phyloP scores from a whole-genome alignment of 2,113 vertebrate species.

The Porphyrio hochstetteri region DNA sequence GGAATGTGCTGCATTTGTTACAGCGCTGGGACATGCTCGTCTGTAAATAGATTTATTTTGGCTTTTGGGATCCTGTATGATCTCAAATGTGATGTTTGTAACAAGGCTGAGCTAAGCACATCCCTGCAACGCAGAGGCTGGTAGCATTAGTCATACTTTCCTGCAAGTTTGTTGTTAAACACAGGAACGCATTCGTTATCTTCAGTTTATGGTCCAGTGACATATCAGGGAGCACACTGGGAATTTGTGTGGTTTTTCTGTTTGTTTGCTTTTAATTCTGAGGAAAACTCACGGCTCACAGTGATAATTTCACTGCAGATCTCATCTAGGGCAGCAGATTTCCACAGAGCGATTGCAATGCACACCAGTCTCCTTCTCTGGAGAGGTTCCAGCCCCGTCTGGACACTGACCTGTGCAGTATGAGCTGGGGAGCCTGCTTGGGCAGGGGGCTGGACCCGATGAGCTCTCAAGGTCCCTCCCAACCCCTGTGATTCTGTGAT shows the following conservation, averaged over 20 bases:
- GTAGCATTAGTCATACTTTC: background rate
- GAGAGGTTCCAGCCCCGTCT: too few relatives aligned
- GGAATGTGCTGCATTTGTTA: background rate
- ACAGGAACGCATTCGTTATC: rapidly evolving
- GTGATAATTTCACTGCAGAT: rapidly evolving
- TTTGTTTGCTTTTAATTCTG: background rate
- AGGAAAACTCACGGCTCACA: rapidly evolving
- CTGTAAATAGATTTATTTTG: background rate
- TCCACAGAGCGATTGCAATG: rapidly evolving
- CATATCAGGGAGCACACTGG: rapidly evolving
- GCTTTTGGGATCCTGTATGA: background rate
- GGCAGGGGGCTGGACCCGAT: too few relatives aligned
- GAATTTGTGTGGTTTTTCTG: rapidly evolving
- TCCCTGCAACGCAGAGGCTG: background rate
- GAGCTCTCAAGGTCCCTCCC: too few relatives aligned
- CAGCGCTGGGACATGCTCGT: background rate
- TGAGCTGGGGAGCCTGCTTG: too few relatives aligned
- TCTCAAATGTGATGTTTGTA: background rate
- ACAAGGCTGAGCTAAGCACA: background rate
- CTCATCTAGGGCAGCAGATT: rapidly evolving
- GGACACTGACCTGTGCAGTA: too few relatives aligned
- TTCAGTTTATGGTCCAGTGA: rapidly evolving
- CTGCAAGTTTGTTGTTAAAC: background rate
- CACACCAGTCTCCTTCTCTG: background rate
- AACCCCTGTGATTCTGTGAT: too few relatives aligned